Conservation (phyloP, 2,888 invertebrate genomes). For the Lathronympha strigana region DNA sequence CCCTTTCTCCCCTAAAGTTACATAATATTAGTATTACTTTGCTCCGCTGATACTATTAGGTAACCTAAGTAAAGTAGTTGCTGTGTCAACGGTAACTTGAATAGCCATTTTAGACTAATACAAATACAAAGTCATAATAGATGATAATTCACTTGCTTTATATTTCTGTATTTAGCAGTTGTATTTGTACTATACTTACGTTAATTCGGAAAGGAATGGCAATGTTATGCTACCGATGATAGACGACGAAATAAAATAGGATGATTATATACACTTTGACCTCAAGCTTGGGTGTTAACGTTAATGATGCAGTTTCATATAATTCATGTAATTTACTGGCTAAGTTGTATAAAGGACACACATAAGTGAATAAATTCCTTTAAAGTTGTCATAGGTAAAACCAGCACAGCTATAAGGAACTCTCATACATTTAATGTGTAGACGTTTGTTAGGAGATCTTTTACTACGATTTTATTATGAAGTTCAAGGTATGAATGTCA, state of each 20-base stretch:
- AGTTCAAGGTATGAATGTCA: background rate
- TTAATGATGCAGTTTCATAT: background rate
- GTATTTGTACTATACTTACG: slow-evolving; percentile 8
- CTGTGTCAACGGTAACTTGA: slow-evolving; percentile 35
- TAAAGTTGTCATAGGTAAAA: background rate
- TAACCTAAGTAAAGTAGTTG: slow-evolving; percentile 30
- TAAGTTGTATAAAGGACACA: background rate
- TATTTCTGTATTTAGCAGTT: slow-evolving; percentile 3
- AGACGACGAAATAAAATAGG: slow-evolving; percentile 6
- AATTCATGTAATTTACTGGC: background rate
- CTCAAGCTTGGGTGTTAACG: no score
- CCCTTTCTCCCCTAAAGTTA: slow-evolving; percentile 11
- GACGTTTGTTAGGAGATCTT: background rate
- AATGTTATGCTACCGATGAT: slow-evolving; percentile 8
- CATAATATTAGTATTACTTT: slow-evolving; percentile 16
- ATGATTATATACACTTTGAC: background rate
- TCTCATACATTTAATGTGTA: background rate
- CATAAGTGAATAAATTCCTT: background rate
- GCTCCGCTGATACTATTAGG: slow-evolving; percentile 10
- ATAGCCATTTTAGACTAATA: slow-evolving; percentile 27
- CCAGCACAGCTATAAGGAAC: background rate
- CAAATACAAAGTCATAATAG: slow-evolving; percentile 35
- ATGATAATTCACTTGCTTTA: slow-evolving; percentile 18
- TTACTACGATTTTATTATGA: background rate
- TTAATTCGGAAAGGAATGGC: slow-evolving; percentile 17